Base-by-base conservation (phyloP, 1,140 invertebrate genomes). In the Aradophagus sp. region DNA sequence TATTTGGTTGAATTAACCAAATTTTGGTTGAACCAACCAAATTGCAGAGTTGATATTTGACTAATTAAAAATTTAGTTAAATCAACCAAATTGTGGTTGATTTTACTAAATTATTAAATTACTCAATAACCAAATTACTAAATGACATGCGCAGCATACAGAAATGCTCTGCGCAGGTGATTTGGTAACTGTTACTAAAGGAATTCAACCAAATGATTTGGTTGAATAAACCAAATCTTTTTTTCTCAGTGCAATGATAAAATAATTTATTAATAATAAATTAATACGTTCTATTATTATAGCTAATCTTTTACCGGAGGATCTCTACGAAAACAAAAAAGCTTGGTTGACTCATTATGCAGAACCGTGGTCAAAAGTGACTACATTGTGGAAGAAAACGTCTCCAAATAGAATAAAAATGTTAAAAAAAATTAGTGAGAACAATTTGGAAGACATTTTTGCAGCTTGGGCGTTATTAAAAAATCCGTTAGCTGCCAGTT, bases 321-420 rank as follows among this genome's bases (percentile, higher is more conserved):
- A 29, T 2, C 7, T 6, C 11, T 29, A 29, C 11, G 27, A 29
- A n/a, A n/a, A 29, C 27, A 29, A 29, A 10, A 29, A 29, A n/a
- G 27, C 27, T 29, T 29, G 27, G 27, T 29, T 29, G 10, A 29
- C 2, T 29, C 27, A 29, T 29, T 10, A 29, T n/a, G 11, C 27
- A n/a, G 27, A 29, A 29, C 26, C 36, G 5, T 39, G 48, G 36
- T n/a, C 13, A n/a, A 39, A 53, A 53, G 48, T 53, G 19, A 29
- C 23, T 15, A 7, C 10, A 11, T 12, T 53, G 12, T 53, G 48
- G 48, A 29, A 2, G 12, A 36, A 53, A 16, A 53, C 35, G 1
- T 17, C 48, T 11, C 48, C 48, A 11, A 53, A 53, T 15, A 38
- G 48, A 19, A 2, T 39, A 11, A 13, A 39, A 12, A 3, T 3